Evolutionary conservation across 2,888 invertebrate genomes (phyloP), one percentile per base, ranked within the genome.

Genomic region (Glaucopsyche alexis): DNA sequence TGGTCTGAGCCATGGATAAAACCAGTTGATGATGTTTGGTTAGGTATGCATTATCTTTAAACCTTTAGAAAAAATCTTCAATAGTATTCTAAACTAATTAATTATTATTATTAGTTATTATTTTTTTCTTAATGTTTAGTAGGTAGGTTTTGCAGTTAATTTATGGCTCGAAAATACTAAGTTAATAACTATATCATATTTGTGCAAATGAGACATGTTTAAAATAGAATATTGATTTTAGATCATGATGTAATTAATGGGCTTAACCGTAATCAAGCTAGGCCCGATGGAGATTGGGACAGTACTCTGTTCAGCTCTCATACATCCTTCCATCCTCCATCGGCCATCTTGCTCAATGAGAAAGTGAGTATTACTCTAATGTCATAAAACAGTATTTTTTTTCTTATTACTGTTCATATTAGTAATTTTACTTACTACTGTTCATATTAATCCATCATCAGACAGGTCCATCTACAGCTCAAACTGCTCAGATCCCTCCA

Each of bases 1-100:
- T 49, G 69, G 19, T 69, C 69, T 29, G 69, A 69, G 29, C 69
- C 69, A 6, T 69, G 69, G 47, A 47, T 49, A 47, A 49, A 69
- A 13, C 14, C 14, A 49, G 16, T 29, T 47, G 49, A 69, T 16
- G 29, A 69, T 16, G 47, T 47, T 69, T 47, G 69, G 47, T 47
- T 19, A 49, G 67, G 67, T 67, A 45, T 67, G 67, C 7, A 45
- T 42, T 67, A 45, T 9, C 42, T 42, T 45, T 45, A 7, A 14
- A 60, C 60, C 14, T 29, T 38, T 16, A 29, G 29, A 19, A 29
- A 29, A 19, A 16, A n/a, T 55, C 16, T 16, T 8, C n/a, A 52
- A 52, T 8, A 52, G 8, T 7, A 50, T 49, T 49, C 29, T 29
- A 29, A 29, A 29, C 29, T 29, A 29, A 29, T 4, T 29, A 29